phyloP scores from a whole-genome alignment of 2,888 invertebrate genomes.

The Lobophora halterata region DNA sequence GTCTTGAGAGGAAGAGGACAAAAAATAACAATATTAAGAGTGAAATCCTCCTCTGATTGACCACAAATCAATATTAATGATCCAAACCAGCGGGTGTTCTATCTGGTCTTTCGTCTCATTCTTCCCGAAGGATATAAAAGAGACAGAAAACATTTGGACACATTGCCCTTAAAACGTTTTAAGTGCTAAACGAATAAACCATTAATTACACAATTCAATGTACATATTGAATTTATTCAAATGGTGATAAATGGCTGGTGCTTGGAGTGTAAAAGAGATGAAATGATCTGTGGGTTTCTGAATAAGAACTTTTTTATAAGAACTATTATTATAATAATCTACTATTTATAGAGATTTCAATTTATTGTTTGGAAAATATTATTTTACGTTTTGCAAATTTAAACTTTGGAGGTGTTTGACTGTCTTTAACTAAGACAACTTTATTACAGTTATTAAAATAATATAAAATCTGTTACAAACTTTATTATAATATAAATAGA shows the following conservation, averaged over 20 bases:
- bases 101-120: slow-evolving; percentile 47
- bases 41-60: slow-evolving; percentile 80
- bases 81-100: slow-evolving; percentile 74
- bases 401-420: no score
- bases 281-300: slow-evolving; percentile 18
- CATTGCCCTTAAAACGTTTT: slow-evolving; percentile 77
- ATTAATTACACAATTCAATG: slow-evolving; percentile 81
- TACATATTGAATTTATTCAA: slow-evolving; percentile 82
- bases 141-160: slow-evolving; percentile 70
- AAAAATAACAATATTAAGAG: slow-evolving; percentile 76
- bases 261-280: slow-evolving; percentile 64
- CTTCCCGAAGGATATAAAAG: slow-evolving; percentile 39
- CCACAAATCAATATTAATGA: slow-evolving; percentile 83
- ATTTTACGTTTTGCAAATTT: no score
- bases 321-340: no score
- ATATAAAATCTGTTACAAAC: no score
- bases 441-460: no score
- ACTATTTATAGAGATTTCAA: no score
- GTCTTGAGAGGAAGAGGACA: slow-evolving; percentile 44
- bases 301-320: no score
- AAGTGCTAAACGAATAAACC: slow-evolving; percentile 81
- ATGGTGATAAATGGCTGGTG: slow-evolving; percentile 77
- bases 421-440: no score
- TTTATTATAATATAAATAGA: no score
- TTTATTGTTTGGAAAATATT: no score